Evolutionary conservation across 2,797 vertebrate species (phyloP).

Genomic region (Crocidura indochinensis): DNA sequence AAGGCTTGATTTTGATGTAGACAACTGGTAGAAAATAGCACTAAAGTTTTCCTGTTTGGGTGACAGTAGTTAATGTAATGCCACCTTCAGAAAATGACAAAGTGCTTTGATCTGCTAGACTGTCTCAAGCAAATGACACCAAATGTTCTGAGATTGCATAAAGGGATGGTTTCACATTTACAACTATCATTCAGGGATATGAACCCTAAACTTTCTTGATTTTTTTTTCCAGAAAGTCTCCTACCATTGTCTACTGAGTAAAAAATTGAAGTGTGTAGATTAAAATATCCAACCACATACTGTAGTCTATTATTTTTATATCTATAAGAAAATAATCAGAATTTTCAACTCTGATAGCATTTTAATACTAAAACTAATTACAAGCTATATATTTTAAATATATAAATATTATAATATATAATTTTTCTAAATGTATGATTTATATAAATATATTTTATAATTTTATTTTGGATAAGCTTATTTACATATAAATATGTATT

Average conservation of each 20-base stretch:
- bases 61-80: slow-evolving; percentile 6
- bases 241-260: not conserved
- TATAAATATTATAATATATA: too few relatives aligned
- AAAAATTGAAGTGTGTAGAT: not conserved
- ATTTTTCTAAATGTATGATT: too few relatives aligned
- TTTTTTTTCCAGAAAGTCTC: slow-evolving; percentile 50
- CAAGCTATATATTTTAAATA: not conserved
- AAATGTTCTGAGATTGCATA: slow-evolving; percentile 18
- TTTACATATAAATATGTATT: too few relatives aligned
- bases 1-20: slow-evolving; percentile 55
- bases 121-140: slow-evolving; percentile 20
- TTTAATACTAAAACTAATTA: slow-evolving; percentile 31
- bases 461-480: too few relatives aligned
- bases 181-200: not conserved
- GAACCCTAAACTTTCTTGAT: not conserved
- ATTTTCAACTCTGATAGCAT: slow-evolving; percentile 26
- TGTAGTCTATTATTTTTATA: slow-evolving; percentile 22
- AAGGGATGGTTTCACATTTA: slow-evolving; percentile 48
- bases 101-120: slow-evolving; percentile 51
- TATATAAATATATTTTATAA: too few relatives aligned
- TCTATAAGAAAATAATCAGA: slow-evolving; percentile 30
- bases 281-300: not conserved
- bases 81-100: slow-evolving; percentile 41
- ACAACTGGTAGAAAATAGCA: slow-evolving; percentile 45
- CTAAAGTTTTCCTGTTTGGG: slow-evolving; percentile 12